Evolutionary conservation across 2,797 vertebrate genomes (phyloP).

Genomic region (Centropyge bicolor): DNA sequence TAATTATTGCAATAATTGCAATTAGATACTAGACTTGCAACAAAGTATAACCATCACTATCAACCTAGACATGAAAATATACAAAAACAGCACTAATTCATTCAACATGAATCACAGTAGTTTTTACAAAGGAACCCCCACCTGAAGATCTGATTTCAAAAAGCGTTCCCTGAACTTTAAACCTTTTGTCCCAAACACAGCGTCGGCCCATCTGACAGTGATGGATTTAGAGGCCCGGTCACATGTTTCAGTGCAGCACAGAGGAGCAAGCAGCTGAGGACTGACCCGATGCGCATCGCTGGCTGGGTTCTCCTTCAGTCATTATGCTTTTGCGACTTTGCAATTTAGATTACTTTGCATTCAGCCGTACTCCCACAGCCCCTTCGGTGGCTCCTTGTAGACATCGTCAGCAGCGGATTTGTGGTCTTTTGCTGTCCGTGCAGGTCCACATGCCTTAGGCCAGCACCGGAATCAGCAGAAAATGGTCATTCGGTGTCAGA

Average conservation of each 20-base stretch:
- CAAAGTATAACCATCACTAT: neutral
- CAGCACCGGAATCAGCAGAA: slow-evolving; percentile 73
- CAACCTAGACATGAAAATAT: neutral
- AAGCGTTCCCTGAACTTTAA: slow-evolving; percentile 3
- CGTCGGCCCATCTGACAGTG: slow-evolving; percentile 30
- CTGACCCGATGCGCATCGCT: slow-evolving; percentile 33
- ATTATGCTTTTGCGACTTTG: slow-evolving; percentile 29
- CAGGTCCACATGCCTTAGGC: slow-evolving; percentile 53
- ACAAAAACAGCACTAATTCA: neutral
- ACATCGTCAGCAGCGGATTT: slow-evolving; percentile 61
- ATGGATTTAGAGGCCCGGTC: slow-evolving; percentile 45
- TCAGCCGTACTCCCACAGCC: slow-evolving; percentile 1
- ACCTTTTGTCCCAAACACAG: slow-evolving; percentile 7
- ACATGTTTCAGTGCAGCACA: slow-evolving; percentile 33
- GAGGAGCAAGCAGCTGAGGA: slow-evolving; percentile 27
- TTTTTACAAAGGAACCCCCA: neutral
- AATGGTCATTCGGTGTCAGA: slow-evolving; percentile 47
- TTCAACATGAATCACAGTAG: neutral
- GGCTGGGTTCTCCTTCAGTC: slow-evolving; percentile 27
- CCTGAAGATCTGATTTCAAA: slow-evolving; percentile 4
- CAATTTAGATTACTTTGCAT: slow-evolving; percentile 46
- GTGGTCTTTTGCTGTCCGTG: slow-evolving; percentile 54
- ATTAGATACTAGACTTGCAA: neutral
- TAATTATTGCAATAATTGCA: too few species aligned
- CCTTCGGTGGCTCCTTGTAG: slow-evolving; percentile 31